These are phyloP conservation scores for Pseudeuparius sepicola DNA, from an alignment of 2,888 invertebrate genomes.

Conservation along the genomic window DNA sequence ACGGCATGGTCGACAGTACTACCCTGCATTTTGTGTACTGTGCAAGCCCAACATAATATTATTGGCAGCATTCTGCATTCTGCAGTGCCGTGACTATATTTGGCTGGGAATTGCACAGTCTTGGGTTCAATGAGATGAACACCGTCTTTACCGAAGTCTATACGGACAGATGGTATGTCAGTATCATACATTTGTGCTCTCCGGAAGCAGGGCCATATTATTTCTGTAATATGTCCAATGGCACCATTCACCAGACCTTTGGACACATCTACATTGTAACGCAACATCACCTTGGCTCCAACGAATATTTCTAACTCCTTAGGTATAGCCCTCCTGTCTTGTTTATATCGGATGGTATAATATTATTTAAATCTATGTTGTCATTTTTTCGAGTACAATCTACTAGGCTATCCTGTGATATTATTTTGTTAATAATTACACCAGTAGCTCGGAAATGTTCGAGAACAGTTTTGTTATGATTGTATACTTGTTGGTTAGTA, in stretches of 20 bases:
- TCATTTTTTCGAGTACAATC: constrained; percentile 9
- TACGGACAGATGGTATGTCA: constrained; percentile 13
- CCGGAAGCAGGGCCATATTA: constrained; percentile 14
- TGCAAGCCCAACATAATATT: no score
- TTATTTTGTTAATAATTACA: no score
- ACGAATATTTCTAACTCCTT: constrained; percentile 21
- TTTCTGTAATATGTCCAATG: constrained; percentile 23
- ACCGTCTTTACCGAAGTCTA: no score
- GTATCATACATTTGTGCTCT: constrained; percentile 11
- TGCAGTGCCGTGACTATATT: no score
- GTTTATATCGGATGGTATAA: constrained; percentile 18
- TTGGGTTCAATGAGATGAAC: no score
- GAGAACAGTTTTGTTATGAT: no score
- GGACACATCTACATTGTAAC: constrained; percentile 23
- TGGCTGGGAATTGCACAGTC: no score
- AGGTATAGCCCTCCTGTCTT: constrained; percentile 21
- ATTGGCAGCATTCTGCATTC: no score
- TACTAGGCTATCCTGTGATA: constrained; percentile 3
- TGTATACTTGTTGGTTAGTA: background rate
- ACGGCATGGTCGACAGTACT: no score
- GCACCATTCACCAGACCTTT: constrained; percentile 22
- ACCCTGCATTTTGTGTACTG: no score
- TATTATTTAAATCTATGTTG: constrained; percentile 10
- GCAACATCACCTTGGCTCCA: constrained; percentile 24
- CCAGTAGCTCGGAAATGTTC: no score